These are phyloP conservation scores for Chrysogorgia sp. DNA, from an alignment of 92 coral and sea anemone species.

Conservation along the genomic window DNA sequence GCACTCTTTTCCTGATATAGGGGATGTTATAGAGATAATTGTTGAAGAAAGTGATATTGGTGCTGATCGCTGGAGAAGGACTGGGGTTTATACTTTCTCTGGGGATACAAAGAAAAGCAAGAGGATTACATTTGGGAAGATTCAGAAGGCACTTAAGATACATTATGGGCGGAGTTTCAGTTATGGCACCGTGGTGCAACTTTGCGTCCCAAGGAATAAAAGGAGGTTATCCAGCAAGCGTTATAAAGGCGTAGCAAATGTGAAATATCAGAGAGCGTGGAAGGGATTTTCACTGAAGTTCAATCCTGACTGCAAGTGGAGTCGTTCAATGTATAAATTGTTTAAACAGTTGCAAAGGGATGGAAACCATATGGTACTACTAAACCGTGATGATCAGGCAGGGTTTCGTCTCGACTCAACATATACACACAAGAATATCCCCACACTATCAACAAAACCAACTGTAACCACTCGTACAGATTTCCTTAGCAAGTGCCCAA, in stretches of 20 bases:
- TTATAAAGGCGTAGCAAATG: slow-evolving; percentile 53
- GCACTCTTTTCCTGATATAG: slow-evolving; percentile 35
- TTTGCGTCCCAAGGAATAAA: slow-evolving; percentile 48
- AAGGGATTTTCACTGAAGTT: slow-evolving; percentile 47
- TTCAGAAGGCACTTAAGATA: slow-evolving; percentile 23
- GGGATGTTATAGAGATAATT: slow-evolving; percentile 46
- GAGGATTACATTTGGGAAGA: slow-evolving; percentile 37
- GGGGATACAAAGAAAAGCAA: slow-evolving; percentile 48
- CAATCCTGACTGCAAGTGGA: slow-evolving; percentile 58
- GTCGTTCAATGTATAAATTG: too few species aligned
- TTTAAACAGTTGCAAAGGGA: too few species aligned
- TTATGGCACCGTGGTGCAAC: slow-evolving; percentile 52
- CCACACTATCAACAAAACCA: slow-evolving; percentile 29
- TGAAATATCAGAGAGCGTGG: slow-evolving; percentile 52
- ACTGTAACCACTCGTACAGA: too few species aligned
- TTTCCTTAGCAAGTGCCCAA: too few species aligned
- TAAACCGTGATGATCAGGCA: too few species aligned
- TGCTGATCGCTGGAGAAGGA: slow-evolving; percentile 54
- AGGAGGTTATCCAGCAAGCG: slow-evolving; percentile 51
- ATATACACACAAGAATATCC: too few species aligned
- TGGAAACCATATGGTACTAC: too few species aligned
- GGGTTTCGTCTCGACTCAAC: too few species aligned
- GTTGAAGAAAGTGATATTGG: slow-evolving; percentile 55
- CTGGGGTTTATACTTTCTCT: slow-evolving; percentile 53
- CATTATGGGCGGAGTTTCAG: slow-evolving; percentile 53